Percentiles rank a stretch among this genome's conserved stretches.
Evolutionary conservation across 2,888 invertebrate genomes (phyloP).

Genomic region (Eupithecia subfuscata): DNA sequence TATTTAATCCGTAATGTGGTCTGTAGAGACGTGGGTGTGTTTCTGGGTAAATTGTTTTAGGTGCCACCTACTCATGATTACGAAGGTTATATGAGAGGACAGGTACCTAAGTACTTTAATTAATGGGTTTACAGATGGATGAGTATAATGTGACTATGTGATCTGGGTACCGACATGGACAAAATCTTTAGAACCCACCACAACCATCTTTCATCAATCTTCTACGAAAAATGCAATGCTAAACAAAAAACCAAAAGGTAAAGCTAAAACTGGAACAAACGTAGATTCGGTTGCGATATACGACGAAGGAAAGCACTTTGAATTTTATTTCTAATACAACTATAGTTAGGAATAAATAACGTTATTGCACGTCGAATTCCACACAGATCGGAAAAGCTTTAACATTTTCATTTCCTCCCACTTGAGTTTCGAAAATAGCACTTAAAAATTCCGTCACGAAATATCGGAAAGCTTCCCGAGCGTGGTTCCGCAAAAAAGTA

Average conservation of each 20-base stretch:
- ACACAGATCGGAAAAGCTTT: constrained; percentile 16
- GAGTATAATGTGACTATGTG: background rate
- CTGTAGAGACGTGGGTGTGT: constrained; percentile 12
- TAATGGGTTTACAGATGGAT: constrained; percentile 6
- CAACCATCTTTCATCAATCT: too few species aligned
- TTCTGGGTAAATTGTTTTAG: constrained; percentile 20
- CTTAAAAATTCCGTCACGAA: constrained; percentile 34
- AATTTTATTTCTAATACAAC: background rate
- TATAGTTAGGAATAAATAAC: background rate
- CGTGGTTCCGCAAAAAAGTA: constrained; percentile 32
- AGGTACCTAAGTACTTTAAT: constrained; percentile 1
- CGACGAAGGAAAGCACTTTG: background rate
- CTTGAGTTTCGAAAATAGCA: constrained; percentile 27
- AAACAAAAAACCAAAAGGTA: background rate
- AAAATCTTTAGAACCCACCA: too few species aligned
- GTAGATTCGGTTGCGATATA: background rate
- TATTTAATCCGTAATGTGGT: constrained; percentile 41
- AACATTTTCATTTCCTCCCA: constrained; percentile 21
- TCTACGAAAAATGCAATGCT: background rate
- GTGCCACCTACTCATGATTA: constrained; percentile 6
- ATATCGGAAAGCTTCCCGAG: constrained; percentile 24
- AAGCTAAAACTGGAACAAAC: background rate
- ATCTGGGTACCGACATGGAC: background rate
- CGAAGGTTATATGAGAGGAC: background rate
- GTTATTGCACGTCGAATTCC: constrained; percentile 12